Base-by-base conservation (phyloP, 2,113 vertebrate genomes). In the Sigmodon hispidus region DNA sequence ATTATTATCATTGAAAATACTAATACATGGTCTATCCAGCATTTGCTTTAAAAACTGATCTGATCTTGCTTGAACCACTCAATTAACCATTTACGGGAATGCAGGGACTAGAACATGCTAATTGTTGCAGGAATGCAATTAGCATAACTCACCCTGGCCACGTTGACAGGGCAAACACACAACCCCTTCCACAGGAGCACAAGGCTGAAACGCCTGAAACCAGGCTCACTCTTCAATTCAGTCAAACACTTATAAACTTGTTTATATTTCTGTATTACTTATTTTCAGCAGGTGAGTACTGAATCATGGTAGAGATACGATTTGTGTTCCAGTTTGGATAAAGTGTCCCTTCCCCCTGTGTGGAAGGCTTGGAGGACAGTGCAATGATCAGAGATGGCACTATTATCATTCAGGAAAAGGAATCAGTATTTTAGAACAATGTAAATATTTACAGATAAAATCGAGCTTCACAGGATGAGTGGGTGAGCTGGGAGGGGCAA, bases 1-100 rank as follows among this genome's bases (percentile, higher is more conserved):
- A 22, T 36, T 19, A 22, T 48, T 36, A 61, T 65, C 83, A 48
- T 31, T 50, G 2, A 34, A 96, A 92, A 87, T 29, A 55, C 1
- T 9, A 22, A 72, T 19, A 88, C 36, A 76, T 2, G 3, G 76
- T 48, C 31, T 87, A 93, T 7, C 15, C 70, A 95, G 59, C 21
- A 40, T 11, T 91, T 40, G 76, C 63, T 9, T 69, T 85, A 8
- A 10, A 91, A 87, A 69, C 73, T 81, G 45, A 86, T 36, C 7
- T 81, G 67, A 95, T 43, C 67, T 52, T 17, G 63, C 96, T 94
- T 52, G 77, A 65, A 91, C 29, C 13, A 72, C 76, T 81, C 89
- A 73, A 91, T 93, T 67, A 89, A 73, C 36, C 75, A 76, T 92
- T 93, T 90, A 76, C 50, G 90, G 93, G 94, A 91, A 73, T 26